Evolutionary conservation across 2,888 invertebrate genomes (phyloP).

Genomic region (Eupithecia inturbata): DNA sequence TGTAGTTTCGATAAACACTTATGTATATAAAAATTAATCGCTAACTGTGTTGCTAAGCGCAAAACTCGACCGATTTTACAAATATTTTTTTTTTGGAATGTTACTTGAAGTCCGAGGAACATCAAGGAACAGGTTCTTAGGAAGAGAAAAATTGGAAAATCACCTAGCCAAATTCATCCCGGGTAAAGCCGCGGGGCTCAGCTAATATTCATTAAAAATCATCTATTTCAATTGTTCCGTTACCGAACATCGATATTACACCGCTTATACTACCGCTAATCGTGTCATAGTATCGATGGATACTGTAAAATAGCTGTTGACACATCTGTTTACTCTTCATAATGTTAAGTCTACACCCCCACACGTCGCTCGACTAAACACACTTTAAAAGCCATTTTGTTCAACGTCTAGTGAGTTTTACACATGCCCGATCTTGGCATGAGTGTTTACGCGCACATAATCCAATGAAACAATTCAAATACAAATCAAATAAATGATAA

Average conservation of each 20-base stretch:
- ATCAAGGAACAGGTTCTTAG: too few relatives aligned
- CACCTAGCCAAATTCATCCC: too few relatives aligned
- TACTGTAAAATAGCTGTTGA: conserved; percentile 18
- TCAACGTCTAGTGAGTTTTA: conserved; percentile 25
- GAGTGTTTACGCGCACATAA: conserved; percentile 18
- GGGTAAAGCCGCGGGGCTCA: too few relatives aligned
- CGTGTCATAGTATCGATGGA: conserved; percentile 8
- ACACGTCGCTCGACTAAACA: conserved; percentile 36
- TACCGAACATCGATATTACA: background rate
- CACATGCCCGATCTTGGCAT: conserved; percentile 19
- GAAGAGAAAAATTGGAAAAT: too few relatives aligned
- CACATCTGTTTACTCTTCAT: conserved; percentile 31
- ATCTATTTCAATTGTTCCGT: background rate
- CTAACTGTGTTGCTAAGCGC: too few relatives aligned
- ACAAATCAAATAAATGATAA: conserved; percentile 14
- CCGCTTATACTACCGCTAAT: conserved; percentile 11
- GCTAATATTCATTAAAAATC: too few relatives aligned
- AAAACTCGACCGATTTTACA: too few relatives aligned
- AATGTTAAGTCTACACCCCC: conserved; percentile 34
- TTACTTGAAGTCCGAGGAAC: too few relatives aligned
- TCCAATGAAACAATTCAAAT: conserved; percentile 19
- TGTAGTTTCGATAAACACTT: too few relatives aligned
- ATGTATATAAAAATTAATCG: too few relatives aligned
- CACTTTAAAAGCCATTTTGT: conserved; percentile 29
- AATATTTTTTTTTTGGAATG: too few relatives aligned